Evolutionary conservation across 2,888 invertebrate genomes (phyloP), one percentile per base, ranked within the genome.

Genomic region (Tuta absoluta): DNA sequence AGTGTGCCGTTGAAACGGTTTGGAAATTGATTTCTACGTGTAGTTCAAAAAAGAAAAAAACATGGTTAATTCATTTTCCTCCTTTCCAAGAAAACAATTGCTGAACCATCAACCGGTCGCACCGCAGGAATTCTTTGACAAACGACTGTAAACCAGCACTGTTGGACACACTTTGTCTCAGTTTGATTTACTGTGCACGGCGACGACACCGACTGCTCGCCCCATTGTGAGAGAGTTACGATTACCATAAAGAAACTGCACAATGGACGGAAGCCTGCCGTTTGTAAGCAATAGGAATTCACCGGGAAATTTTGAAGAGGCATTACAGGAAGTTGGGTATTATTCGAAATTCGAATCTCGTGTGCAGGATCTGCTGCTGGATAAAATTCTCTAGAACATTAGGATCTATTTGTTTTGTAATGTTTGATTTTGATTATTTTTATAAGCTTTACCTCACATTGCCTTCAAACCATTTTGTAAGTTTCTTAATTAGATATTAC

Each of bases 221-320:
- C 66, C 69, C 71, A 75, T 76, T 76, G 77, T 76, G 71, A 69
- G 63, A 65, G 68, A 76, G 74, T 74, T 76, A 76, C 73, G 77
- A 75, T 76, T 76, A 76, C 77, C 76, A 76, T 76, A 76, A 76
- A 76, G 74, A 73, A 72, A 72, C 66, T 72, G 72, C 65, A 68
- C 65, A 62, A 49, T 62, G 51, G 49, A 33, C 19, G 62, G 21
- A 41, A 59, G 41, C 41, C 41, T 37, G 59, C 56, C 56, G 56
- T 33, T 56, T 56, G 28, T 56, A 56, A 56, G 33, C 28, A 56
- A 56, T 56, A 56, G 56, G 56, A 56, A 56, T 56, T 56, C 56
- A 56, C 24, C 28, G 28, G 56, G 56, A 24, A 53, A 28, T 56
- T 56, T 33, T 56, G 56, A 56, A 56, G 28, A 17, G 28, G n/a